These are phyloP conservation scores for Achlya flavicornis DNA, from an alignment of 2,888 invertebrate genomes.

Conservation along the genomic window DNA sequence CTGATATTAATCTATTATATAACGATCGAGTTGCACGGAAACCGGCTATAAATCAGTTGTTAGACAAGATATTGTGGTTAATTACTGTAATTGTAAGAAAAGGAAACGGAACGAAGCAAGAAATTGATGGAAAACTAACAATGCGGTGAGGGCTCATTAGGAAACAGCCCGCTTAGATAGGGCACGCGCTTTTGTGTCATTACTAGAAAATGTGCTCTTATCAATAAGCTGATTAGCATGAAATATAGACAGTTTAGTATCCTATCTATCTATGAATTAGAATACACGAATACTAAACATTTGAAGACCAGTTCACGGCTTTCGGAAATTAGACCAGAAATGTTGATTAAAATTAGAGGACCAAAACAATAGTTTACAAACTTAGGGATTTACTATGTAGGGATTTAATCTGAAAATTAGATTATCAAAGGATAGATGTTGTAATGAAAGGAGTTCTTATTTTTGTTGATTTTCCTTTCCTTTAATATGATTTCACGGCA, in stretches of 20 bases:
- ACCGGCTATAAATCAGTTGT: not conserved
- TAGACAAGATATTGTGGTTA: constrained; percentile 7
- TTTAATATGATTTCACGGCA: too few species aligned
- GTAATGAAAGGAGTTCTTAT: too few species aligned
- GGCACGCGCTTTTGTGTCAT: not conserved
- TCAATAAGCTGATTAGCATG: not conserved
- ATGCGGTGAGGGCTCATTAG: constrained; percentile 1
- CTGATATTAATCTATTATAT: not conserved
- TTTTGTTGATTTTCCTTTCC: too few species aligned
- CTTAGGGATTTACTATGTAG: too few species aligned
- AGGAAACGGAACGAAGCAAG: not conserved
- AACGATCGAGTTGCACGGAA: constrained; percentile 6
- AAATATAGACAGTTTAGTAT: not conserved
- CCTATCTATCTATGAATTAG: not conserved
- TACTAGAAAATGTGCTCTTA: not conserved
- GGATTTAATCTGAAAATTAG: too few species aligned
- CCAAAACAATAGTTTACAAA: too few species aligned
- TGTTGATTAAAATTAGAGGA: too few species aligned
- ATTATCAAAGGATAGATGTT: too few species aligned
- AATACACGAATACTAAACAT: too few species aligned
- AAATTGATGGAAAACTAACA: not conserved
- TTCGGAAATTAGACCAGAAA: too few species aligned
- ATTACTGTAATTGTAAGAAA: constrained; percentile 4
- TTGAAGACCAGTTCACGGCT: too few species aligned
- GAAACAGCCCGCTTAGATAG: not conserved